Evolutionary conservation across 2,113 vertebrate species (phyloP), one percentile per base, ranked within the genome.

Genomic region (Siniperca knerii): DNA sequence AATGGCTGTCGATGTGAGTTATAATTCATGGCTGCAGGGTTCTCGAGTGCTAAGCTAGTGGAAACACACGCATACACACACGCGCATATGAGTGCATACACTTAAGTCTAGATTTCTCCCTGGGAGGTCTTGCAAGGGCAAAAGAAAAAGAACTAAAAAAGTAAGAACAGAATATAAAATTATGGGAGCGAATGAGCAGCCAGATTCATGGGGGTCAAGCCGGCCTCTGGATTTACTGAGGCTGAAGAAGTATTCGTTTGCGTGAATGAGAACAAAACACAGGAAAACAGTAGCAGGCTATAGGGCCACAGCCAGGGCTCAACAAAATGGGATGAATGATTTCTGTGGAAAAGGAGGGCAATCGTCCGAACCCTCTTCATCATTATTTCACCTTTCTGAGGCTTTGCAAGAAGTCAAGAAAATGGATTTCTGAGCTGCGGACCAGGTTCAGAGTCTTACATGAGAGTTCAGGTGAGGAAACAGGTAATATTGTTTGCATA

Each of bases 121-220:
- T 94, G 92, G 87, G 87, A 90, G 89, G 89, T 93, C 90, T 77
- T 65, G 25, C 23, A 44, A 58, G 48, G 54, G 18, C 46, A 52
- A 83, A 72, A 23, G 64, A n/a, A 50, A 75, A 71, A 67, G 21
- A 29, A 25, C 52, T 20, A 33, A 81, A 84, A 60, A 73, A 84
- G 57, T 52, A 33, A 60, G 61, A 87, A 23, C 33, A 67, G 75
- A 86, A 83, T 84, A 46, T 75, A 48, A 86, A 88, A 74, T 84
- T 44, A 77, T 87, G 82, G 79, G 70, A 82, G 71, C 6, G 2
- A 72, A 65, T 33, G 20, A 73, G 79, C 46, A 29, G 79, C 60
- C 52, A 1, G 40, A 62, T 55, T 77, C 25, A 75, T 2, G n/a
- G 52, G 18, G 40, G 23, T 78, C 74, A 0, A 54, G 70, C 44